phyloP scores from a whole-genome alignment of 2,113 vertebrate genomes.

The Pipra filicauda region DNA sequence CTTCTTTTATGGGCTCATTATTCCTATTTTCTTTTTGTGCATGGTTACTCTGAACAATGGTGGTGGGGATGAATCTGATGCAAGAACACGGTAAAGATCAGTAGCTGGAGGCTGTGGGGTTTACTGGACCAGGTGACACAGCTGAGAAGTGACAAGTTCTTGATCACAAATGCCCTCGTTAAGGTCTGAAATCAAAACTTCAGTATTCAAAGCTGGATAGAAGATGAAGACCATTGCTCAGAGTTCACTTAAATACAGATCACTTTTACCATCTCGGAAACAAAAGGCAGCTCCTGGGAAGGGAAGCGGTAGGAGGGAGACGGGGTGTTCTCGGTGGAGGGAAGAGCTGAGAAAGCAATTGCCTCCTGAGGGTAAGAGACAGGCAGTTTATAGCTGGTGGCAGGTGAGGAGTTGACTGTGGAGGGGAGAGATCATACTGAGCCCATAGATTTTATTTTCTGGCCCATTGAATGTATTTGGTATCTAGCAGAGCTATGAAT shows the following conservation, averaged over 20 bases:
- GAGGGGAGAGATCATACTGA: background rate
- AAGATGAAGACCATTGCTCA: background rate
- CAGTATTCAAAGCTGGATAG: background rate
- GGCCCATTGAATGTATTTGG: background rate
- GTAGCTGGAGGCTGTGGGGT: background rate
- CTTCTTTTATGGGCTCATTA: background rate
- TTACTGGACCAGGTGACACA: background rate
- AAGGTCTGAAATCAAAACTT: background rate
- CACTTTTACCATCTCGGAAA: background rate
- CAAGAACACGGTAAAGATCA: background rate
- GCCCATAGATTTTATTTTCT: background rate
- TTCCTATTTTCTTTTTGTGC: background rate
- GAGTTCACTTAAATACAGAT: background rate
- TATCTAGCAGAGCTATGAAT: background rate
- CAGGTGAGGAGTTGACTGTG: background rate
- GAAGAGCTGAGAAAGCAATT: background rate
- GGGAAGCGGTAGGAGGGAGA: background rate
- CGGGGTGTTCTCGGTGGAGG: background rate
- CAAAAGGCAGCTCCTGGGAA: background rate
- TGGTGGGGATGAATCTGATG: background rate
- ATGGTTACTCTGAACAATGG: accelerated
- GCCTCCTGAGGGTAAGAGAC: background rate
- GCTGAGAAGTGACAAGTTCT: background rate
- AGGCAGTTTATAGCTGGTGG: background rate
- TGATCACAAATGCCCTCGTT: background rate